Conservation (phyloP, 2,113 vertebrate genomes). For the Pimephales promelas region DNA sequence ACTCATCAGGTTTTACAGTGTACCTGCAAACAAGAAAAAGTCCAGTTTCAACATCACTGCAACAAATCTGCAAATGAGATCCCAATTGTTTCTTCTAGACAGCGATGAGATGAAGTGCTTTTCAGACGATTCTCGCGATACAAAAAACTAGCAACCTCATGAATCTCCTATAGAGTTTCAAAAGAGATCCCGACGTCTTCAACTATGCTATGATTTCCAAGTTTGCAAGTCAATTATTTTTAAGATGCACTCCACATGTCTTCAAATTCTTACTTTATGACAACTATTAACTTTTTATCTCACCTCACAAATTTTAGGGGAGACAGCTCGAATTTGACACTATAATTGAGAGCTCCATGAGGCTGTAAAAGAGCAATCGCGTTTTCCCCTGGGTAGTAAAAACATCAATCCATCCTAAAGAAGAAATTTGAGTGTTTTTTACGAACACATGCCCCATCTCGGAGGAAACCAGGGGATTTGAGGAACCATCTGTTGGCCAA, state of each 20-base stretch:
- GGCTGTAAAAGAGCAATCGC: neutral
- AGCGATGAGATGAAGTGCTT: neutral
- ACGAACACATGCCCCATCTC: slow-evolving; percentile 73
- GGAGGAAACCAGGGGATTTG: slow-evolving; percentile 75
- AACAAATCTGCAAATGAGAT: neutral
- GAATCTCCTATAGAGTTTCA: no score
- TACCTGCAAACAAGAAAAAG: neutral
- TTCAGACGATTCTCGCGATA: no score
- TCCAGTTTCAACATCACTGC: neutral
- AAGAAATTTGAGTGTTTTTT: slow-evolving; percentile 54
- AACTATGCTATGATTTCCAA: neutral
- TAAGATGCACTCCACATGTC: neutral
- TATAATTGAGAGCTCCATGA: slow-evolving; percentile 1
- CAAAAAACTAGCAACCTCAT: no score
- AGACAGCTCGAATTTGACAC: neutral
- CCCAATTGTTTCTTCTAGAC: neutral
- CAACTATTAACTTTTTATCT: neutral
- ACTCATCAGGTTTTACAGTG: no score
- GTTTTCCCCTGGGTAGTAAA: neutral
- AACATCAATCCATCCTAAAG: slow-evolving; percentile 22
- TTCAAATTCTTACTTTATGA: neutral
- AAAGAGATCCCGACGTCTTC: neutral
- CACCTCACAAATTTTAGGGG: neutral
- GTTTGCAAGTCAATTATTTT: neutral
- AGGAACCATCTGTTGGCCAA: slow-evolving; percentile 80